These are phyloP conservation scores for Pelmatolapia mariae DNA, from an alignment of 2,113 vertebrate species.

Conservation along the genomic window DNA sequence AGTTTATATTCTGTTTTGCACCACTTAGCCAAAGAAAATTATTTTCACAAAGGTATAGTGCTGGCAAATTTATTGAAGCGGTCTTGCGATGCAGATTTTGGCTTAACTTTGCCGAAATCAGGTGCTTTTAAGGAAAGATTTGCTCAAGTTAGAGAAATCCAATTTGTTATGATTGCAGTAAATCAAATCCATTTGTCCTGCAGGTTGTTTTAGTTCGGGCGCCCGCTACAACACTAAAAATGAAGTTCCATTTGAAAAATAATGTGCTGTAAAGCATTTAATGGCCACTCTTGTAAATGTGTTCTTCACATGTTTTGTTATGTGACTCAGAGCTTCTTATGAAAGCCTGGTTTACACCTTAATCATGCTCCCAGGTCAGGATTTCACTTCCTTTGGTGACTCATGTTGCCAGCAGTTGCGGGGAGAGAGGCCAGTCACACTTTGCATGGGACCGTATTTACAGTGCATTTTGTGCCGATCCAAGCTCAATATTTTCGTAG, in stretches of 20 bases:
- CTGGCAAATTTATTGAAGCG: background rate
- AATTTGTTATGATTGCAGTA: slow-evolving; percentile 4
- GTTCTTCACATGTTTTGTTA: slow-evolving; percentile 26
- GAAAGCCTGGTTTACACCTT: slow-evolving; percentile 9
- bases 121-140: background rate
- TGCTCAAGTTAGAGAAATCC: background rate
- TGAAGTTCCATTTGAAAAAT: background rate
- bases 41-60: background rate
- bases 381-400: slow-evolving; percentile 49
- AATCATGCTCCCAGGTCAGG: slow-evolving; percentile 25
- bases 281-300: slow-evolving; percentile 14
- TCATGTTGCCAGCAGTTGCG: slow-evolving; percentile 7
- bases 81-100: background rate
- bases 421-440: background rate
- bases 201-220: background rate
- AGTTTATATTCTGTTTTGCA: background rate
- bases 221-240: background rate
- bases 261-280: background rate
- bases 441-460: slow-evolving; percentile 43
- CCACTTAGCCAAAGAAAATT: background rate
- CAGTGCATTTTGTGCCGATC: slow-evolving; percentile 47
- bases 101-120: background rate
- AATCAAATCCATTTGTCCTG: slow-evolving; percentile 23
- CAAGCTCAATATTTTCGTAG: slow-evolving; percentile 74
- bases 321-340: slow-evolving; percentile 17